Evolutionary conservation across 2,113 vertebrate species (phyloP).

Genomic region (Lepus americanus): DNA sequence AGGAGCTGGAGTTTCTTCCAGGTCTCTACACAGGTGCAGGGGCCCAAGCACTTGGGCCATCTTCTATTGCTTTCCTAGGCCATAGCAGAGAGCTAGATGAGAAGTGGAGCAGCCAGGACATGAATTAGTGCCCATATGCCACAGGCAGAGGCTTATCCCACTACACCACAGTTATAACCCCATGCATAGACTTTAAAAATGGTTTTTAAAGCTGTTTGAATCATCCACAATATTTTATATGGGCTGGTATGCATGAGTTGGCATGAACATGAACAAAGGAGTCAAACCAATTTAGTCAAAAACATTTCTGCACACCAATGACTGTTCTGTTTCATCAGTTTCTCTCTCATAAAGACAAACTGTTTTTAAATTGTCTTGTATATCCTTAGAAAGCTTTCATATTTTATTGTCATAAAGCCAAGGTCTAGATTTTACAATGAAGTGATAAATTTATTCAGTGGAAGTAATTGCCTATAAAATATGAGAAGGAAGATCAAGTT

Average conservation of each 20-base stretch:
- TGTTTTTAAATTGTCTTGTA: not conserved
- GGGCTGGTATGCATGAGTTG: not conserved
- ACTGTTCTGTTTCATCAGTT: not conserved
- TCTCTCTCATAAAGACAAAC: not conserved
- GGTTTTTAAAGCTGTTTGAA: not conserved
- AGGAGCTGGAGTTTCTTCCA: no score
- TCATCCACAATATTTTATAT: conserved; percentile 26
- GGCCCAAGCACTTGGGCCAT: no score
- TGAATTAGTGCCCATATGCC: no score
- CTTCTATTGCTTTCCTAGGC: no score
- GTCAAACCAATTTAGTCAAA: not conserved
- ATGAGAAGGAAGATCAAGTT: conserved; percentile 13
- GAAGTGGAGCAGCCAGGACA: no score
- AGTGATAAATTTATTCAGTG: conserved; percentile 28
- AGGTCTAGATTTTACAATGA: conserved; percentile 36
- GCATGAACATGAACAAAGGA: not conserved
- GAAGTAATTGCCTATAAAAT: not conserved
- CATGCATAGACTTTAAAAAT: not conserved
- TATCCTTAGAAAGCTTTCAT: not conserved
- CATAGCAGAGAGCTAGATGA: no score
- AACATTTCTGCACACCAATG: not conserved
- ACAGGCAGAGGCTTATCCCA: no score
- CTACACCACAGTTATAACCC: no score
- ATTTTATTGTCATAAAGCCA: conserved; percentile 48
- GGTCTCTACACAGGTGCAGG: no score